phyloP scores from a whole-genome alignment of 2,113 vertebrate genomes.

The Candoia aspera region DNA sequence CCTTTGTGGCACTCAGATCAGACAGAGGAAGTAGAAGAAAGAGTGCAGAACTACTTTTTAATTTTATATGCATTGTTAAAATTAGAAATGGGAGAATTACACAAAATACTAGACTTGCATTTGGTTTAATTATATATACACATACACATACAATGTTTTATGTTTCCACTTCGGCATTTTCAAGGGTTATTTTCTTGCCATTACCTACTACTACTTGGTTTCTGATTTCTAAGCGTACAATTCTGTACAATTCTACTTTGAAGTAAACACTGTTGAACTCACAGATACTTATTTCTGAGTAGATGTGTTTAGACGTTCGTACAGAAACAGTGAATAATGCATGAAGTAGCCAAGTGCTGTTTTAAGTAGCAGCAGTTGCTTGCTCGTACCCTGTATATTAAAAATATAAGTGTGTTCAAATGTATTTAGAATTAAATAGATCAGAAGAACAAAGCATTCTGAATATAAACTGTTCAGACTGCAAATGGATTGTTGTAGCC shows the following conservation, averaged over 20 bases:
- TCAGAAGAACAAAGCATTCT: background rate
- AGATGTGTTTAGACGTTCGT: background rate
- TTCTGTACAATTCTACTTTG: background rate
- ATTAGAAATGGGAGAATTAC: background rate
- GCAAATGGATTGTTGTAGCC: background rate
- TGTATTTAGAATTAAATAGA: background rate
- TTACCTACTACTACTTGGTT: background rate
- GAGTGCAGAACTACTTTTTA: background rate
- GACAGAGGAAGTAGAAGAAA: background rate
- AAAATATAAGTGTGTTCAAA: background rate
- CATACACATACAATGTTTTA: background rate
- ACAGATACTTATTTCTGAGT: background rate
- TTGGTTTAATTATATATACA: background rate
- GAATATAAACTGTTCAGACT: background rate
- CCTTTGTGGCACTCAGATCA: background rate
- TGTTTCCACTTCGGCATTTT: background rate
- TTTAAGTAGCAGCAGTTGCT: background rate
- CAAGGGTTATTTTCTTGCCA: background rate
- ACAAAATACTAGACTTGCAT: background rate
- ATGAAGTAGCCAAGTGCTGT: background rate
- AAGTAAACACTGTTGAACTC: background rate
- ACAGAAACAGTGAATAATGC: background rate
- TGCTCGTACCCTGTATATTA: background rate
- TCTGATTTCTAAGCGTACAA: background rate
- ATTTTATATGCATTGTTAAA: background rate